phyloP scores from a whole-genome alignment of 2,113 vertebrate genomes.

The Epinephelus lanceolatus region DNA sequence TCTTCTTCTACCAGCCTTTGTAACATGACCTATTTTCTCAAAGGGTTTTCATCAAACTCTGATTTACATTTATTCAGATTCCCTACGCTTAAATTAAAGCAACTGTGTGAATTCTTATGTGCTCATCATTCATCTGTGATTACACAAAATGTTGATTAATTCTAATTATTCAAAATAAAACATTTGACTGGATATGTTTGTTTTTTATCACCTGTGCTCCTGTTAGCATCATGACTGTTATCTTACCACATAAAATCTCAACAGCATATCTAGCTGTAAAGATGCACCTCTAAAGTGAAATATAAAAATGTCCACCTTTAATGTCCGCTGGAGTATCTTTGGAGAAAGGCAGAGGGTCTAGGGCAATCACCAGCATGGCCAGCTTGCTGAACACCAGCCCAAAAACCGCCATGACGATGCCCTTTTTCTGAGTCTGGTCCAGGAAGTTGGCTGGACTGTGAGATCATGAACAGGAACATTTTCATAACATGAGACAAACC shows the following conservation, averaged over 20 bases:
- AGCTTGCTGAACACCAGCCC: constrained; percentile 89
- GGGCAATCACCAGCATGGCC: constrained; percentile 82
- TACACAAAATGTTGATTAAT: neutral
- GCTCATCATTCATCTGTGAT: neutral
- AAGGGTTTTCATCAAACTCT: too few species aligned
- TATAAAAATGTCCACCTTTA: constrained; percentile 80
- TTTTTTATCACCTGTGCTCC: neutral
- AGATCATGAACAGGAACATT: neutral
- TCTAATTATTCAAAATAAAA: neutral
- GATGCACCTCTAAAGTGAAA: neutral
- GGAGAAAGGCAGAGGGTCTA: constrained; percentile 86
- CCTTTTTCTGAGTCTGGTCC: constrained; percentile 83
- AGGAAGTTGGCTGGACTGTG: constrained; percentile 88
- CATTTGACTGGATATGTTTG: neutral
- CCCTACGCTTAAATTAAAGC: neutral
- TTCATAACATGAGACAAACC: neutral
- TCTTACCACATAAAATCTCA: neutral
- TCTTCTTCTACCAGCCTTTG: too few species aligned
- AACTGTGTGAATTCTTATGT: neutral
- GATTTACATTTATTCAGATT: too few species aligned
- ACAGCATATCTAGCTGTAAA: neutral
- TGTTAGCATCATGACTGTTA: too few species aligned
- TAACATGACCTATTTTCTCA: too few species aligned
- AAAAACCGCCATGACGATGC: constrained; percentile 83
- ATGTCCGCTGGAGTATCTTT: constrained; percentile 57